Base-by-base conservation (phyloP, 2,888 invertebrate species). In the Idaea biselata region DNA sequence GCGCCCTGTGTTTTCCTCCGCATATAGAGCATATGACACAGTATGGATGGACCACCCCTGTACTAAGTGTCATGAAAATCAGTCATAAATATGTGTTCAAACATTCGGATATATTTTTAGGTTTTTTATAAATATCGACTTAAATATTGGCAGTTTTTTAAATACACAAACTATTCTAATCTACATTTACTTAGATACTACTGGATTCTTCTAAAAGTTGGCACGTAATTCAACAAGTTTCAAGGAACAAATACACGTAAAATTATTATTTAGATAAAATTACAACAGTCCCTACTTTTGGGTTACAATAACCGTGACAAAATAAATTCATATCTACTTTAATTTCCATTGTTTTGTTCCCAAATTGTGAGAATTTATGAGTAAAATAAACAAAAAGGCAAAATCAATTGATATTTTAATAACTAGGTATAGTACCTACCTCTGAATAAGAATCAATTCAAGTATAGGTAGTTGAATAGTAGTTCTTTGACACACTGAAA, bases 131-230 rank as follows among this genome's bases (percentile, higher is more conserved):
- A 73, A 68, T 55, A 67, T 59, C 17, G 60, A 67, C 69, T 72
- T 73, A 73, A 73, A 69, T 72, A 77, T 77, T 84, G 85, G 85
- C 84, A 86, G 84, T 83, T 79, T 80, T 67, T 68, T 77, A 75
- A 75, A 68, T 71, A 74, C 71, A 76, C 77, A 70, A 68, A 71
- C 72, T 70, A 69, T 68, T 67, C 76, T 78, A 79, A 67, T 67
- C 75, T 80, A 82, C 67, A 67, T 67, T 74, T 80, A 82, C 67
- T 70, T 72, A 82, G 70, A 73, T 77, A 73, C 54, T 74, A 74
- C 18, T 17, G 44, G n/a, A 58, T n/a, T n/a, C n/a, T 17, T 17
- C 55, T 33, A 14, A 7, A 31, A 16, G 31, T 71, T 71, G 66
- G 67, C 71, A 68, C 70, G 58, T 56, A 32, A 60, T 44, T 44